Percentiles rank a stretch among this genome's conserved stretches.
Evolutionary conservation across 37 sponge, comb jelly and placozoan genomes (phyloP).

Genomic region (Geodia barretti): DNA sequence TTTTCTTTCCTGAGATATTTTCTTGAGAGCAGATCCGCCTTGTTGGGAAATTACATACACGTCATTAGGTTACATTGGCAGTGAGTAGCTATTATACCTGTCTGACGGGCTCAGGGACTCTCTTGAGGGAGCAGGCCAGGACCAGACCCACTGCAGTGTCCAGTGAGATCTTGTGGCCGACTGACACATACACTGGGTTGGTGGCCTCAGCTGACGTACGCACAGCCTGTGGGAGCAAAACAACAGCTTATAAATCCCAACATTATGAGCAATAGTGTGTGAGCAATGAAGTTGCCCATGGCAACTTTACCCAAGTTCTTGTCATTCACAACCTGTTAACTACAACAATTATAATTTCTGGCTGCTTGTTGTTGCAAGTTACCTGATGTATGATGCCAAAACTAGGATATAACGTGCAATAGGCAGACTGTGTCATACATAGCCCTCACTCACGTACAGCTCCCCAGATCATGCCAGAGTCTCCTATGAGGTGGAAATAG

Average conservation of each 20-base stretch:
- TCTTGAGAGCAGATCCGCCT: slow-evolving; percentile 67
- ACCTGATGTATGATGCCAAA: too few species aligned
- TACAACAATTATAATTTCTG: too few species aligned
- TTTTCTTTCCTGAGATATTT: slow-evolving; percentile 21
- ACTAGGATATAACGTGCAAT: too few species aligned
- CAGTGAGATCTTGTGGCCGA: slow-evolving; percentile 93
- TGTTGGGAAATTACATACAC: neutral
- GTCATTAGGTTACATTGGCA: neutral
- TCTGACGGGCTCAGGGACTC: slow-evolving; percentile 96
- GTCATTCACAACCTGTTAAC: too few species aligned
- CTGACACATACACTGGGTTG: slow-evolving; percentile 96
- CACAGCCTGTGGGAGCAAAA: slow-evolving; percentile 52
- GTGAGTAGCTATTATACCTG: slow-evolving; percentile 43
- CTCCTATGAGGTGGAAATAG: slow-evolving; percentile 65
- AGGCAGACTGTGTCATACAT: too few species aligned
- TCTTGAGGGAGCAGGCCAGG: slow-evolving; percentile 53
- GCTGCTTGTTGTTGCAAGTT: too few species aligned
- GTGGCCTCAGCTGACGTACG: slow-evolving; percentile 61
- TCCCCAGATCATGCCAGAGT: slow-evolving; percentile 75
- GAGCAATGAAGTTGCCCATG: neutral
- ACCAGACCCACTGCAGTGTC: slow-evolving; percentile 82
- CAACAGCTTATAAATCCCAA: neutral
- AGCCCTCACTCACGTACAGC: slow-evolving; percentile 33
- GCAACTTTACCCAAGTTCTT: too few species aligned
- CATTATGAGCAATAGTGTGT: neutral